phyloP scores from a whole-genome alignment of 2,797 vertebrate species.

The Sylvilagus floridanus region DNA sequence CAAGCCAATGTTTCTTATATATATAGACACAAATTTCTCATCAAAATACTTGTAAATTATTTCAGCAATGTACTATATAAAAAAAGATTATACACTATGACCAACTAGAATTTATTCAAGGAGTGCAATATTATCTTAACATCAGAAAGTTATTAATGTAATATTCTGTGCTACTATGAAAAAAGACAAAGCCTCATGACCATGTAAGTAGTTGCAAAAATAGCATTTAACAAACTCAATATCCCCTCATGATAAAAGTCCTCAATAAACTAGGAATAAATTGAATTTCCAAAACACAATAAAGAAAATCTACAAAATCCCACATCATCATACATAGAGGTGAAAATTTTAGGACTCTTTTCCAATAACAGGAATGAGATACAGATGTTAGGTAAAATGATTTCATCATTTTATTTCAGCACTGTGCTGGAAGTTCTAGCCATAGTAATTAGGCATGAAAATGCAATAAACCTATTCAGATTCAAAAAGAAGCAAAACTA shows the following conservation, averaged over 20 bases:
- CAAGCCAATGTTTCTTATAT: neutral
- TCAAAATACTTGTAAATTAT: neutral
- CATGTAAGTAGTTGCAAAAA: neutral
- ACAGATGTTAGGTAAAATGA: neutral
- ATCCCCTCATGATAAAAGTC: neutral
- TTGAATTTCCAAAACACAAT: neutral
- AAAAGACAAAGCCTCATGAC: neutral
- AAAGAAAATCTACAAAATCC: neutral
- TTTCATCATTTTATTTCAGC: neutral
- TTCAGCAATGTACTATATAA: neutral
- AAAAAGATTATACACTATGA: neutral
- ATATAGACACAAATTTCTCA: neutral
- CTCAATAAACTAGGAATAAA: neutral
- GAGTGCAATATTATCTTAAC: neutral
- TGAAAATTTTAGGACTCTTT: neutral
- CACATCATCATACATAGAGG: too few relatives aligned
- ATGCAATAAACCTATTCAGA: neutral
- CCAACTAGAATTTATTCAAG: neutral
- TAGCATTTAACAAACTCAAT: neutral
- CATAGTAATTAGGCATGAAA: neutral
- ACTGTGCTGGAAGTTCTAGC: neutral
- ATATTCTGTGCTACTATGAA: neutral
- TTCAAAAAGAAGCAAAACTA: neutral
- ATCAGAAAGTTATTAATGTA: neutral
- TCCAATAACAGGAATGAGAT: neutral